Conservation (phyloP, 2,888 invertebrate genomes). For the Ceramica pisi region DNA sequence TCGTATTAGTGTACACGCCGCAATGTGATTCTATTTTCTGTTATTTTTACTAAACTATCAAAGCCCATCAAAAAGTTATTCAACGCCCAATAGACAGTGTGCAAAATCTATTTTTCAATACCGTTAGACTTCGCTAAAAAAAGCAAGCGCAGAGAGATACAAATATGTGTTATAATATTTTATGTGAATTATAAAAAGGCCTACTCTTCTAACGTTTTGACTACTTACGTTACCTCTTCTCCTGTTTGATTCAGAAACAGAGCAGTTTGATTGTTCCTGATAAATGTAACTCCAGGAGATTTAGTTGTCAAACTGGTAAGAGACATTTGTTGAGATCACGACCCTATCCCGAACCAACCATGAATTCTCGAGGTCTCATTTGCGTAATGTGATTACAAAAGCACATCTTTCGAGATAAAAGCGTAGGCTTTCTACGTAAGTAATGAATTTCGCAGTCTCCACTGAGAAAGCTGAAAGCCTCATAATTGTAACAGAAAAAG, state of each 20-base stretch:
- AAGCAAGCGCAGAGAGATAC: background rate
- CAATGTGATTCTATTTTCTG: slow-evolving; percentile 25
- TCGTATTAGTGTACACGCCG: slow-evolving; percentile 14
- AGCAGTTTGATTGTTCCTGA: slow-evolving; percentile 67
- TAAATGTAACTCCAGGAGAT: slow-evolving; percentile 76
- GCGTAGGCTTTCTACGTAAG: slow-evolving; percentile 87
- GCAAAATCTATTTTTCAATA: slow-evolving; percentile 14
- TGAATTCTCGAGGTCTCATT: slow-evolving; percentile 88
- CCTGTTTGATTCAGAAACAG: slow-evolving; percentile 43
- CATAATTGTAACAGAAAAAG: slow-evolving; percentile 78
- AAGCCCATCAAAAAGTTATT: slow-evolving; percentile 11
- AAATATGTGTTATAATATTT: background rate
- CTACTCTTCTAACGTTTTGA: background rate
- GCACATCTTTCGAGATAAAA: slow-evolving; percentile 90
- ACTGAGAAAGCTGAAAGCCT: slow-evolving; percentile 78
- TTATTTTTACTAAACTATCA: slow-evolving; percentile 27
- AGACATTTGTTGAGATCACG: slow-evolving; percentile 87
- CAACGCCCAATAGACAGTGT: background rate
- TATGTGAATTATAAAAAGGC: slow-evolving; percentile 9
- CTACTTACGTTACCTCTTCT: slow-evolving; percentile 7
- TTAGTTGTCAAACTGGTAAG: slow-evolving; percentile 81
- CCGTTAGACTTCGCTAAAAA: background rate
- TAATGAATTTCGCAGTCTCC: slow-evolving; percentile 87
- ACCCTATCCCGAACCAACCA: slow-evolving; percentile 86
- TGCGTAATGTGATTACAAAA: slow-evolving; percentile 91